Base-by-base conservation (phyloP, 2,888 invertebrate species). In the Seladonia tumulorum region DNA sequence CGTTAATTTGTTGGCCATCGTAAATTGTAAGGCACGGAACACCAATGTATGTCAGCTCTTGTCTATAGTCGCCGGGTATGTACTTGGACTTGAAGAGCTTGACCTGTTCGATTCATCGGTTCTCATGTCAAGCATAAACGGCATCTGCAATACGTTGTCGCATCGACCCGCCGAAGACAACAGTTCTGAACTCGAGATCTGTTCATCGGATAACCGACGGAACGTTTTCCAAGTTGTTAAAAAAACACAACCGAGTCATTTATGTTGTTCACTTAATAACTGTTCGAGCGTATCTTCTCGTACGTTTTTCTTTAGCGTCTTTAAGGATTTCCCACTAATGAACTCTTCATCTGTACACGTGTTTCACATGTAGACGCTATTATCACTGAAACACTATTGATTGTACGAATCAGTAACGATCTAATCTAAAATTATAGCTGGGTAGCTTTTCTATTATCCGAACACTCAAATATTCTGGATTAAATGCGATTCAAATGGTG, bases 101-200 rank as follows among this genome's bases (percentile, higher is more conserved):
- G 66, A 66, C 66, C 66, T 29, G 66, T 66, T 29, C 29, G 66
- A 66, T 66, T 66, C 66, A 66, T 66, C 66, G 35, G 66, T 66
- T 18, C 66, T 66, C 29, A 7, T 66, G 66, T 66, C 66, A 29
- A 29, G 16, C 66, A 66, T 63, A 25, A 25, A 63, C 14, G 5
- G 25, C 63, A 25, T 63, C 12, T 29, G 29, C 29, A 29, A 57
- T 57, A 57, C n/a, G n/a, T 57, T 57, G n/a, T 8, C 5, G n/a
- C 57, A n/a, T n/a, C 57, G 18, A n/a, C 10, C 18, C 12, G n/a
- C n/a, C 57, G n/a, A 57, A 57, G n/a, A n/a, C 10, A 57, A 29
- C 29, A 25, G 63, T 25, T 29, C 63, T 29, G 63, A 25, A 14
- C 16, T 14, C 25, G 25, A 25, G 25, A 25, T 25, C 25, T 25